A percentile compares a stretch with the other conserved stretches of the same genome.
Evolutionary conservation across 2,797 vertebrate genomes (phyloP).

Genomic region (Parauchenoglanis punctatus): DNA sequence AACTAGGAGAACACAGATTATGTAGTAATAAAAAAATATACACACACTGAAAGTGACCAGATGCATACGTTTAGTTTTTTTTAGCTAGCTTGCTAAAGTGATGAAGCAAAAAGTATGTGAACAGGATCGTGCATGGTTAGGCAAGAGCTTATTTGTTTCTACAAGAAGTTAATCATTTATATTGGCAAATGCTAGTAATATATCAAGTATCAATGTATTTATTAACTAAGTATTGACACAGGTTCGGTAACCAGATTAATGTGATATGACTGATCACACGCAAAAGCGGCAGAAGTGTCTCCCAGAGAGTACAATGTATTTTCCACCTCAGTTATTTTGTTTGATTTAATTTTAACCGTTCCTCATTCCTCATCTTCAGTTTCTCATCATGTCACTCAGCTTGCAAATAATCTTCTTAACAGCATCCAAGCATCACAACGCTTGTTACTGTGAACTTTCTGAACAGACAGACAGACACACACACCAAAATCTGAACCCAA

Average conservation of each 20-base stretch:
- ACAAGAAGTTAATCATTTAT: background rate
- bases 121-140: background rate
- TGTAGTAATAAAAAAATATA: background rate
- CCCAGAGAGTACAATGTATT: background rate
- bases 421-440: conserved; percentile 32
- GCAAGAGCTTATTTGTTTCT: background rate
- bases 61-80: background rate
- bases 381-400: conserved; percentile 30
- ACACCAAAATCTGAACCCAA: conserved; percentile 17
- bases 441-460: conserved; percentile 10
- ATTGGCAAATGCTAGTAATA: background rate
- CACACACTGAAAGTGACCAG: background rate
- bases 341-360: conserved; percentile 16
- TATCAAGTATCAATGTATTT: background rate
- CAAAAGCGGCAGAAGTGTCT: background rate
- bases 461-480: background rate
- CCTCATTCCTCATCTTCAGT: conserved; percentile 21
- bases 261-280: background rate
- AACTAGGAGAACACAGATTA: background rate
- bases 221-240: background rate
- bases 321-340: background rate
- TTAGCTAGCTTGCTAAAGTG: background rate
- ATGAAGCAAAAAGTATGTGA: background rate
- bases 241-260: background rate
- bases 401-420: conserved; percentile 18